These are phyloP conservation scores for Neoniphon sammara DNA, from an alignment of 2,797 vertebrate genomes.

Conservation along the genomic window DNA sequence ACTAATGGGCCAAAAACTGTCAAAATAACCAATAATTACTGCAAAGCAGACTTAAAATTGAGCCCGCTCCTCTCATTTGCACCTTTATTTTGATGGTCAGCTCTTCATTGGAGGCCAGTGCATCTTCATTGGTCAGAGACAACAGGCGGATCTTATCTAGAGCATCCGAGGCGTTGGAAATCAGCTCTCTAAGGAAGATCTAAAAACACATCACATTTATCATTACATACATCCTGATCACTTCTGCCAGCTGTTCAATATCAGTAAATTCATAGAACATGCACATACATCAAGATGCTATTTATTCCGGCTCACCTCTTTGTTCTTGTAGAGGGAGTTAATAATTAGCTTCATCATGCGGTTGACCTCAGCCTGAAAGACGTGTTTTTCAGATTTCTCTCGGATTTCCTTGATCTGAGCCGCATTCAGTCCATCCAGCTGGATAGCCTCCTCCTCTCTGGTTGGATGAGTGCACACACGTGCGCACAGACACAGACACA, in stretches of 20 bases:
- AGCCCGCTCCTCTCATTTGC: not conserved
- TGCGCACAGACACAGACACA: not conserved
- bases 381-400: slow-evolving; percentile 97
- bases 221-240: not conserved
- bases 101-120: slow-evolving; percentile 91
- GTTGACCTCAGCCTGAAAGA: slow-evolving; percentile 98
- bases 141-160: slow-evolving; percentile 96
- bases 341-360: slow-evolving; percentile 99
- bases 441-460: slow-evolving; percentile 98
- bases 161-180: slow-evolving; percentile 98
- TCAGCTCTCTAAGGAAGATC: slow-evolving; percentile 98
- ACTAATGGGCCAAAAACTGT: not conserved
- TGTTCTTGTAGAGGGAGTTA: slow-evolving; percentile 98
- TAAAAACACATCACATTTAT: slow-evolving; percentile 60
- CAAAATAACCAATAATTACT: not conserved
- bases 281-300: not conserved
- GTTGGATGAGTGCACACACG: slow-evolving; percentile 12
- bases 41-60: not conserved
- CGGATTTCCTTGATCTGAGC: slow-evolving; percentile 97
- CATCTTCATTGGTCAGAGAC: slow-evolving; percentile 93
- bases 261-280: not conserved
- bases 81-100: slow-evolving; percentile 98
- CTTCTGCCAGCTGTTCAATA: not conserved
- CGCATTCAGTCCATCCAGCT: slow-evolving; percentile 96
- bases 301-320: slow-evolving; percentile 87